phyloP scores from a whole-genome alignment of 2,113 vertebrate species.

The Brachyhypopomus occidentalis region DNA sequence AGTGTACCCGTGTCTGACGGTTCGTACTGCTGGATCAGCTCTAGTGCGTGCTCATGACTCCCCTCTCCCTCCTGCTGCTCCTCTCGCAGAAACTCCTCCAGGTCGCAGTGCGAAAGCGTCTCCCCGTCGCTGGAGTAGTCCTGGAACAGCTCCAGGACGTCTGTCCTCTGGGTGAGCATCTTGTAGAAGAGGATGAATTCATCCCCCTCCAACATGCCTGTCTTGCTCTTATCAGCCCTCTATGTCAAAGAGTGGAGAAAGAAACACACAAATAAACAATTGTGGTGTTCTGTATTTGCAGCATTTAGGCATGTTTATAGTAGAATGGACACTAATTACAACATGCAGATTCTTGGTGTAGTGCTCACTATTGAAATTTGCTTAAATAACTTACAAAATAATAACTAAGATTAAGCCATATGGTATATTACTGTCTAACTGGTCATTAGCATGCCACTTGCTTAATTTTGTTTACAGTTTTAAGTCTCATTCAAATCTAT shows the following conservation, averaged over 20 bases:
- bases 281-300: background rate
- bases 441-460: too few relatives aligned
- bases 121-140: constrained; percentile 86
- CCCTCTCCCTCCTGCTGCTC: constrained; percentile 81
- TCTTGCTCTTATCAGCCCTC: constrained; percentile 85
- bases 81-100: constrained; percentile 83
- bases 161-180: constrained; percentile 86
- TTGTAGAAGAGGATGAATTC: constrained; percentile 95
- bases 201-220: constrained; percentile 82
- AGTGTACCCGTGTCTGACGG: constrained; percentile 83
- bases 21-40: constrained; percentile 84
- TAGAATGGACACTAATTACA: background rate
- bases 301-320: background rate
- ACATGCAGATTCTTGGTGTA: too few relatives aligned
- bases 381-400: too few relatives aligned
- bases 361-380: too few relatives aligned
- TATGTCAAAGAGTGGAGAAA: constrained; percentile 55
- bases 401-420: too few relatives aligned
- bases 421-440: too few relatives aligned
- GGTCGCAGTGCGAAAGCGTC: constrained; percentile 83
- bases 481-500: too few relatives aligned
- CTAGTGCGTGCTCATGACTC: constrained; percentile 76
- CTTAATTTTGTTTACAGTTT: too few relatives aligned
- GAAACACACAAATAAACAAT: background rate
- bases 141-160: constrained; percentile 86